Percentiles rank a stretch among this genome's conserved stretches.
phyloP scores from a whole-genome alignment of 2,113 vertebrate species.

The Pollachius pollachius region DNA sequence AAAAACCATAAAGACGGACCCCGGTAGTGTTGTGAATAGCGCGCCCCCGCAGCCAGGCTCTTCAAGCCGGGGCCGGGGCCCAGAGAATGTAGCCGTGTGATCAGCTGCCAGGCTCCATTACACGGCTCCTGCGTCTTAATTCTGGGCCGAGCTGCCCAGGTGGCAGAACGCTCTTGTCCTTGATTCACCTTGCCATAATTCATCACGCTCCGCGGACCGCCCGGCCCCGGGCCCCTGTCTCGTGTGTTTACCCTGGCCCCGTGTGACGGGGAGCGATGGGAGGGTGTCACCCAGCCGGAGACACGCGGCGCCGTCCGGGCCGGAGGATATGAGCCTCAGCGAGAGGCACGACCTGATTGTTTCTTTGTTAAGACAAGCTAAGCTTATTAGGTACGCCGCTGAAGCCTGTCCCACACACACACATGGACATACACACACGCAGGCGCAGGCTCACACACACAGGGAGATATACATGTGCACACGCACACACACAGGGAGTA shows the following conservation, averaged over 20 bases:
- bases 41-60: too few species aligned
- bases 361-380: conserved; percentile 19
- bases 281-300: neutral
- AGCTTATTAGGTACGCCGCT: conserved; percentile 1
- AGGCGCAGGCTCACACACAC: too few species aligned
- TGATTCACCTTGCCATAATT: conserved; percentile 45
- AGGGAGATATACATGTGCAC: too few species aligned
- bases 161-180: conserved; percentile 36
- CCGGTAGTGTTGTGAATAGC: too few species aligned
- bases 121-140: conserved; percentile 41
- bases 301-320: neutral
- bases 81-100: conserved; percentile 36
- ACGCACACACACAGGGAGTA: too few species aligned
- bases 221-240: neutral
- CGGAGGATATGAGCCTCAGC: conserved; percentile 5
- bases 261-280: neutral
- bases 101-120: conserved; percentile 39
- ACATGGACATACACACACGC: neutral
- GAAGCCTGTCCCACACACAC: too few species aligned
- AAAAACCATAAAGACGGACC: too few species aligned
- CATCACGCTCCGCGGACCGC: neutral
- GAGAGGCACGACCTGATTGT: neutral
- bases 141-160: conserved; percentile 32
- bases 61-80: too few species aligned
- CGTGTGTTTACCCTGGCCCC: conserved; percentile 14